A percentile compares a stretch with the other conserved stretches of the same genome.
These are phyloP conservation scores for Lanistes nyassanus DNA, from an alignment of 1,140 invertebrate genomes.

Conservation along the genomic window DNA sequence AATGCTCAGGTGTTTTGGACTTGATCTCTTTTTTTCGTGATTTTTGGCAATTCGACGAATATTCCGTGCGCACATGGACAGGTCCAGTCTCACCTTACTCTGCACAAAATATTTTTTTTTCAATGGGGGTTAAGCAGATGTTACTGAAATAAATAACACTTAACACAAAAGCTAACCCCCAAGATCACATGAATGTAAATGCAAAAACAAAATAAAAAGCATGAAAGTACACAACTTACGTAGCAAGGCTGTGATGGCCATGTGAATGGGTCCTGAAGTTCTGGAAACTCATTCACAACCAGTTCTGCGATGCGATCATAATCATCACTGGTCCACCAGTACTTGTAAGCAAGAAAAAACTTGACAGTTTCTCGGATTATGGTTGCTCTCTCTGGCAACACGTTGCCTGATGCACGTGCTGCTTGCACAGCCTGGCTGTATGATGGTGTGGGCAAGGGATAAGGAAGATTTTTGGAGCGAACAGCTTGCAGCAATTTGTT, in stretches of 20 bases:
- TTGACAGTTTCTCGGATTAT: constrained; percentile 36
- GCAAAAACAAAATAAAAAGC: background rate
- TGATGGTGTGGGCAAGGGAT: constrained; percentile 7
- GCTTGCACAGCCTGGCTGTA: constrained; percentile 25
- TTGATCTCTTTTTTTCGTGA: constrained; percentile 10
- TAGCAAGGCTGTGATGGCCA: constrained; percentile 1
- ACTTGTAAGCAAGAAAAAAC: constrained; percentile 35
- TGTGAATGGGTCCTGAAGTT: constrained; percentile 16
- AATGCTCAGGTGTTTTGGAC: background rate
- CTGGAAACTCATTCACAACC: constrained; percentile 37
- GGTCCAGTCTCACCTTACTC: constrained; percentile 22
- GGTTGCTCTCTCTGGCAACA: constrained; percentile 30
- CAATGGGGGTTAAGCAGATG: no score
- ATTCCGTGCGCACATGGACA: constrained; percentile 29
- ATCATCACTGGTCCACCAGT: constrained; percentile 39
- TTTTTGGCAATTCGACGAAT: constrained; percentile 23
- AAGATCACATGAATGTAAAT: background rate
- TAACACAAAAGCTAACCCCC: background rate
- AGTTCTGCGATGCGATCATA: constrained; percentile 37
- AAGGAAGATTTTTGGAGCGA: constrained; percentile 12
- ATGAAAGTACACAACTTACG: constrained; percentile 16
- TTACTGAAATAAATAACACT: background rate
- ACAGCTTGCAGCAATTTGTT: constrained; percentile 19
- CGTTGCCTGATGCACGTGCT: constrained; percentile 18
- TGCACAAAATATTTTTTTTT: background rate